Base-by-base conservation (phyloP, 1,140 invertebrate species). In the Gryllus bimaculatus region DNA sequence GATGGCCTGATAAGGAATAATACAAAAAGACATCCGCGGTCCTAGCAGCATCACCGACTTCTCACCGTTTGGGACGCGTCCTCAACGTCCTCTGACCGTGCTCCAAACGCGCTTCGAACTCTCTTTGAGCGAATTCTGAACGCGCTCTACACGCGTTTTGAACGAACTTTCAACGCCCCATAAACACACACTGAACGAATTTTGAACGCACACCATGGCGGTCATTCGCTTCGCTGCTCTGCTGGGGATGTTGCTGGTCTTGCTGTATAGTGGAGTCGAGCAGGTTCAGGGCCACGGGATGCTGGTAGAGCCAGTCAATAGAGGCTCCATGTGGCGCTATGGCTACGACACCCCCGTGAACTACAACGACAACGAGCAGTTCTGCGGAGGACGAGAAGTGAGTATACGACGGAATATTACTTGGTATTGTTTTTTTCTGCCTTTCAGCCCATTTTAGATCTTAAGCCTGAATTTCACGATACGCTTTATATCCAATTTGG, bases 361-460 rank as follows among this genome's bases (percentile, higher is more conserved):
- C 83, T 89, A 88, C 81, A 85, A 89, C 81, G 89, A 89, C 81
- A 88, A 86, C 77, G 87, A 88, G 81, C 82, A 87, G 0, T 88
- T 87, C 82, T 89, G 89, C 81, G 88, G 89, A 7, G 89, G 88
- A 49, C 83, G 85, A 66, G 47, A 54, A 8, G 77, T 79, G 47
- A 73, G 78, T 80, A 79, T 39, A 5, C 26, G 5, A 39, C 26
- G 26, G 5, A 13, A n/a, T 79, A 2, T n/a, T 3, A 1, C 73
- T 18, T 18, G 15, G 2, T 18, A 20, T 73, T 18, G 5, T 18
- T 73, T 20, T 18, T 20, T 73, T 18, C 5, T 18, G 73, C 73
- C 15, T 20, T 18, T 3, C 73, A 73, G 4, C 15, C 15, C 1
- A 73, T 18, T 20, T 20, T 20, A 73, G 73, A 18, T 5, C 20